phyloP scores from a whole-genome alignment of 2,888 invertebrate species.

The Cordylochernes scorpioides region DNA sequence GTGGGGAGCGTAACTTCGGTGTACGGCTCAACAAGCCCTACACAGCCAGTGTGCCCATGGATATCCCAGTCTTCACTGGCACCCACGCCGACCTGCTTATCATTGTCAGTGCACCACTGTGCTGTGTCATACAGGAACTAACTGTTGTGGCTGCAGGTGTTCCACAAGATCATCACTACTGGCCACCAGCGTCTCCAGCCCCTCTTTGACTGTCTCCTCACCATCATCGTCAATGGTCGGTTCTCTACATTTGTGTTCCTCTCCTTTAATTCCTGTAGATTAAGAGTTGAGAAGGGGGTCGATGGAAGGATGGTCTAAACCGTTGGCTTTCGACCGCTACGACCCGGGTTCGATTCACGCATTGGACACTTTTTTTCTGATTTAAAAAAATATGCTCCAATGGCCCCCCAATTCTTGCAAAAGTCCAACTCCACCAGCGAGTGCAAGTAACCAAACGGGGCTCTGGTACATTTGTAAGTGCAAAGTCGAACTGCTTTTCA shows the following conservation, averaged over 20 bases:
- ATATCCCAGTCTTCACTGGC: constrained; percentile 87
- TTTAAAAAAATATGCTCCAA: no score
- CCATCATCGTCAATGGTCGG: constrained; percentile 89
- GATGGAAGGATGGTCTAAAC: no score
- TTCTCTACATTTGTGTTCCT: constrained; percentile 8
- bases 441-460: no score
- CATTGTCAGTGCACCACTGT: constrained; percentile 52
- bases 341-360: no score
- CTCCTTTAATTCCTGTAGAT: not conserved
- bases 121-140: not conserved
- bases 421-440: no score
- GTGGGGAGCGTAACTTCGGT: constrained; percentile 95
- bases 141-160: constrained; percentile 22
- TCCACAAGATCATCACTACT: constrained; percentile 63
- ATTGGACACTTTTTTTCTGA: no score
- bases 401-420: no score
- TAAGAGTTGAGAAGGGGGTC: no score
- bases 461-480: no score
- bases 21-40: constrained; percentile 98
- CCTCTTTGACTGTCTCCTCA: constrained; percentile 86
- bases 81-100: constrained; percentile 94
- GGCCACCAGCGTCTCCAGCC: constrained; percentile 94
- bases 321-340: no score
- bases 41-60: constrained; percentile 92
- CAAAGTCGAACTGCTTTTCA: no score